Base-by-base conservation (phyloP, 2,113 vertebrate species). In the Pollachius pollachius region DNA sequence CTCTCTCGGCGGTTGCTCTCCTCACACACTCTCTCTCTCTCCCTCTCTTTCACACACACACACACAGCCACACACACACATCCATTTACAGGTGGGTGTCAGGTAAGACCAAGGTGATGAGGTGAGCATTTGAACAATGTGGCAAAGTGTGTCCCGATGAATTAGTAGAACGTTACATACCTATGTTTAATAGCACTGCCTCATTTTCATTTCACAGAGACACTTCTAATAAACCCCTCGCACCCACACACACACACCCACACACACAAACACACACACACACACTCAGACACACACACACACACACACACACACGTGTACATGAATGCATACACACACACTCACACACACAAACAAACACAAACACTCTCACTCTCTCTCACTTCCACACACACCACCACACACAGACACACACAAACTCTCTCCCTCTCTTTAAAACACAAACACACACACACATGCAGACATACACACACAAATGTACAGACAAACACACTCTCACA, bases 261-360 rank as follows among this genome's bases (percentile, higher is more conserved):
- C 58, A 72, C 70, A 57, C 72, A 62, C 72, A 69, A 65, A 63
- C 68, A 68, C 71, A 85, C 77, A 83, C 78, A 75, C 71, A 71
- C 65, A 52, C 61, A 69, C 16, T 30, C 58, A 65, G 59, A 34
- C 64, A 60, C 17, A 18, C 60, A 11, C n/a, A 48, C 68, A 25
- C 5, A 15, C 66, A 18, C 58, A 68, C 30, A 48, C 15, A 54
- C 63, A 65, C 41, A 56, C 66, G 57, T 18, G 21, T 23, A 62
- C 60, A 62, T 18, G 18, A 19, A 23, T 19, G 5, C 18, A 6
- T 19, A 61, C 59, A 61, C 59, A 61, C 59, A 21, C 59, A 61
- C 59, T 8, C n/a, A 61, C n/a, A 61, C 18, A 3, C 59, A 61
- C 59, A 61, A n/a, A 61, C 59, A 21, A n/a, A 61, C 59, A 3